phyloP scores from a whole-genome alignment of 35 echinoderm and acorn worm species.

The Strongylocentrotus purpuratus region DNA sequence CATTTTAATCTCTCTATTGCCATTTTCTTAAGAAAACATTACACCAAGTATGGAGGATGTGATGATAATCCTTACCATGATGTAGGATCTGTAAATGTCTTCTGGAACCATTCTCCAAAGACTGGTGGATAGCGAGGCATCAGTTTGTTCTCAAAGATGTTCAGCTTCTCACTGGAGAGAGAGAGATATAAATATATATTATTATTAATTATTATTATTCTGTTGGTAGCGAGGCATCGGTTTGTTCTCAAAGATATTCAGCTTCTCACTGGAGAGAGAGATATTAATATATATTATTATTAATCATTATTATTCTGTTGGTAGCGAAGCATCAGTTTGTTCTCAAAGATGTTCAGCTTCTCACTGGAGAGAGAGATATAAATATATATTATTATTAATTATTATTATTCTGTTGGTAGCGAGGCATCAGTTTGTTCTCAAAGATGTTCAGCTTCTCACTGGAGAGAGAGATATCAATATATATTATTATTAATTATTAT shows the following conservation, averaged over 20 bases:
- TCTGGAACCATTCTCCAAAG: slow-evolving; percentile 93
- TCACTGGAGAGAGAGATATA: no score
- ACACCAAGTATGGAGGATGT: background rate
- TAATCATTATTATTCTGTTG: slow-evolving; percentile 32
- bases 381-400: no score
- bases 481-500: no score
- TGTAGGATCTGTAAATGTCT: slow-evolving; percentile 92
- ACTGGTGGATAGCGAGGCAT: slow-evolving; percentile 80
- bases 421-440: no score
- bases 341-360: slow-evolving; percentile 70
- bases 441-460: no score
- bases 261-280: background rate
- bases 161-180: slow-evolving; percentile 38
- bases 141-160: slow-evolving; percentile 74
- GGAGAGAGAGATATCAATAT: no score
- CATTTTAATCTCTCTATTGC: background rate
- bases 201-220: no score
- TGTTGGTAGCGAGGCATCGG: slow-evolving; percentile 68
- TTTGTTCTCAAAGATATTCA: slow-evolving; percentile 73
- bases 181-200: no score
- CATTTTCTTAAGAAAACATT: no score
- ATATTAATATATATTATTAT: no score
- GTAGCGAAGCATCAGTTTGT: slow-evolving; percentile 80
- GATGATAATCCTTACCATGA: slow-evolving; percentile 76
- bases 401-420: slow-evolving; percentile 58